Conservation (phyloP, 2,888 invertebrate species). For the Copidosoma aretas region DNA sequence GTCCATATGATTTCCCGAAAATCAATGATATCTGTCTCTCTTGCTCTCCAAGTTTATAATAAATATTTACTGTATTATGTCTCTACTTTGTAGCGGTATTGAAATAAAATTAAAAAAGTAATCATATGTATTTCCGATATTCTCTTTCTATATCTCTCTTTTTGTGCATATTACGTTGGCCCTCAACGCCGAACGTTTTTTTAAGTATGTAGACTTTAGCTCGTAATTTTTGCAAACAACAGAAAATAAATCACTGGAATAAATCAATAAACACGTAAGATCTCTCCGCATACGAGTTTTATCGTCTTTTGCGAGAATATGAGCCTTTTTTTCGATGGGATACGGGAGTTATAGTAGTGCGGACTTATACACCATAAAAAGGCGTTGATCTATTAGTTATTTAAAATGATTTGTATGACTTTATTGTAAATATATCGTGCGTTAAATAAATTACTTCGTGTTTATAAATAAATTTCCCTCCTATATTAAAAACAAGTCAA, state of each 20-base stretch:
- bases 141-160: conserved; percentile 8
- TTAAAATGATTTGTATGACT: conserved; percentile 41
- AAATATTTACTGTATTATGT: conserved; percentile 39
- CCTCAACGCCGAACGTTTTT: conserved; percentile 41
- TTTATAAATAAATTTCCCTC: conserved; percentile 39
- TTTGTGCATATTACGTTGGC: conserved; percentile 43
- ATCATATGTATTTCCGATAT: conserved; percentile 40
- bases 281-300: conserved; percentile 41
- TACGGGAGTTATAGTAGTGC: conserved; percentile 20
- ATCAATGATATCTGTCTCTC: not conserved
- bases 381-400: conserved; percentile 38
- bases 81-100: conserved; percentile 38
- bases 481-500: conserved; percentile 32
- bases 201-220: conserved; percentile 39
- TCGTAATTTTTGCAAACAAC: conserved; percentile 42
- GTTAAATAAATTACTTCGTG: conserved; percentile 39
- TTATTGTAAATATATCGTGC: conserved; percentile 41
- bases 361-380: conserved; percentile 26
- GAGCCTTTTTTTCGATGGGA: conserved; percentile 27
- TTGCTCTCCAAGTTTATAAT: conserved; percentile 27
- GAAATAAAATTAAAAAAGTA: conserved; percentile 12
- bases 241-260: too few species aligned
- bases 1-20: too few species aligned
- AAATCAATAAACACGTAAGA: conserved; percentile 24
- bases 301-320: conserved; percentile 32